Base-by-base conservation (phyloP, 2,888 invertebrate genomes). In the Idaea biselata region DNA sequence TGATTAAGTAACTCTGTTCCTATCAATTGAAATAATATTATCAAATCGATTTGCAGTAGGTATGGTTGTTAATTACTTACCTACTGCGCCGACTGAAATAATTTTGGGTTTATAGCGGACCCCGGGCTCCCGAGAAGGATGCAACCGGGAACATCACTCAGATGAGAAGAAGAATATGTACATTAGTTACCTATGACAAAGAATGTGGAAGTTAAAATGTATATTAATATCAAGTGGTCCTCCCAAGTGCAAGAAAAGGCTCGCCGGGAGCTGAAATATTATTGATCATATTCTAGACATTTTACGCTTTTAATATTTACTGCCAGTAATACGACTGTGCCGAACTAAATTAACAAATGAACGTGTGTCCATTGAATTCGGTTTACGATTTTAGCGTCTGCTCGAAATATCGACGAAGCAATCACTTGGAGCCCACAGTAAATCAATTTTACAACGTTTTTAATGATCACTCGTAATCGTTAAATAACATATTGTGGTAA, bases 371-470 rank as follows among this genome's bases (percentile, higher is more conserved):
- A 88, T 86, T 90, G 87, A 89, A 85, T 77, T 75, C 72, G 71
- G 72, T 74, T 77, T 79, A 84, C 85, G 86, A 84, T 85, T 88
- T 88, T 82, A 87, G 84, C 83, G 69, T 63, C 71, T 65, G 71
- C 73, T 76, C 78, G 77, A 79, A 83, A 83, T 80, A 83, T 79
- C 78, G 81, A 82, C 72, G 80, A 77, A 72, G 77, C 78, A 82
- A 88, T 88, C 85, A 85, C 80, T 84, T 78, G 71, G 76, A 76
- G n/a, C 68, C 70, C 61, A 74, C 70, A 75, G 77, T 91, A 91
- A 91, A 91, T 91, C 91, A 92, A 81, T 83, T 88, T 90, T 87
- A 88, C 86, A 83, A 79, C 83, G 79, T 77, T 86, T 88, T 90
- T 91, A 88, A 91, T 88, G 87, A 82, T 80, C 79, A 71, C 67